Conservation (phyloP, 1,140 invertebrate genomes). For the Oryctes rhinoceros region DNA sequence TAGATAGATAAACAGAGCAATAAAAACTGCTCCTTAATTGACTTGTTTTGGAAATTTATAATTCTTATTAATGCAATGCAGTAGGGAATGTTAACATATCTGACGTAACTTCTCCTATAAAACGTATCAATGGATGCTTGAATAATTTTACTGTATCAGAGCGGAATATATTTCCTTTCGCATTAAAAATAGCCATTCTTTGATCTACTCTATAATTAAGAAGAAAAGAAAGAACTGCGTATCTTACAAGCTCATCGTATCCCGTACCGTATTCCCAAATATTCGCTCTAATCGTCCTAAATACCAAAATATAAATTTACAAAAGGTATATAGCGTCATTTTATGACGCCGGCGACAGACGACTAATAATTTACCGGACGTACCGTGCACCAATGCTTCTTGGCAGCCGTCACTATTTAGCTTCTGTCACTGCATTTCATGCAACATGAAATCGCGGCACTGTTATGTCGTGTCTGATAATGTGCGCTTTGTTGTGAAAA, state of each 20-base stretch:
- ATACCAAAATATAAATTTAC: constrained; percentile 25
- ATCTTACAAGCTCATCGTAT: not conserved
- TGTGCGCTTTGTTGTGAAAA: not conserved
- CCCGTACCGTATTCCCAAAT: not conserved
- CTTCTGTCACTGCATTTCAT: constrained; percentile 21
- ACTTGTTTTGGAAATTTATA: no score
- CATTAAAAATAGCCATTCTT: not conserved
- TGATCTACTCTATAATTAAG: constrained; percentile 32
- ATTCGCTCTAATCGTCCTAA: constrained; percentile 30
- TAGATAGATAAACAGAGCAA: no score
- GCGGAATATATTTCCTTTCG: not conserved
- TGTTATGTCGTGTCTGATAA: constrained; percentile 29
- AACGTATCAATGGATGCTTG: not conserved
- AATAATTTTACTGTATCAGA: constrained; percentile 1
- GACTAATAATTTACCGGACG: constrained; percentile 30
- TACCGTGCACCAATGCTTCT: constrained; percentile 11
- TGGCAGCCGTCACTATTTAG: not conserved
- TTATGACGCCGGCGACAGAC: constrained; percentile 23
- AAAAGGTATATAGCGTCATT: not conserved
- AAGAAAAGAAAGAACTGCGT: not conserved
- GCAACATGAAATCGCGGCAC: constrained; percentile 18
- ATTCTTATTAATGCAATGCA: no score
- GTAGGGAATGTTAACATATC: no score
- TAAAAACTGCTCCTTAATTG: no score
- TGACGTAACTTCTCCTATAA: not conserved